Percentiles rank a stretch among this genome's conserved stretches.
Evolutionary conservation across 2,797 vertebrate genomes (phyloP).

Genomic region (Phoeniculus purpureus): DNA sequence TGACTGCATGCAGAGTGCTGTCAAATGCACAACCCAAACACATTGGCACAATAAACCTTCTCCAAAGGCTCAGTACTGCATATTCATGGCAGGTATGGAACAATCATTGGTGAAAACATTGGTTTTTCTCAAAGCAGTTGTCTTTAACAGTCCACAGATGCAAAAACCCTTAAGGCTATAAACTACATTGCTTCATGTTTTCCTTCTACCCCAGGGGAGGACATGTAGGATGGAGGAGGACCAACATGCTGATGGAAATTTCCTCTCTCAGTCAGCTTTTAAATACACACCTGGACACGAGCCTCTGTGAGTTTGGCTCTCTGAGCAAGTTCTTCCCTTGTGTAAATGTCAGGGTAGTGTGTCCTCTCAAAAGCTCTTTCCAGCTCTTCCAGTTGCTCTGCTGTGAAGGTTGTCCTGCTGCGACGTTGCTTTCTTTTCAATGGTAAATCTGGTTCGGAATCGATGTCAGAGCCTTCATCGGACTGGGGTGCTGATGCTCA

Average conservation of each 20-base stretch:
- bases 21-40: conserved; percentile 15
- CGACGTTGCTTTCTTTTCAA: conserved; percentile 94
- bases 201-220: not conserved
- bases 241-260: not conserved
- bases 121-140: not conserved
- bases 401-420: conserved; percentile 95
- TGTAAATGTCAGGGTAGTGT: conserved; percentile 97
- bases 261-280: not conserved
- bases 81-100: not conserved
- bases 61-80: not conserved
- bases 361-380: conserved; percentile 96
- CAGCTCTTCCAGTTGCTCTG: conserved; percentile 94
- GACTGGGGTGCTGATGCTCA: conserved; percentile 89
- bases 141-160: not conserved
- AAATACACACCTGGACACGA: conserved; percentile 87
- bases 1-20: not conserved
- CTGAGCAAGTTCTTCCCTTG: conserved; percentile 93
- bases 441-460: conserved; percentile 93
- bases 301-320: conserved; percentile 95
- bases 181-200: not conserved
- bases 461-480: conserved; percentile 94
- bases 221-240: not conserved
- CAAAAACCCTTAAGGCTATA: not conserved
- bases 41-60: not conserved
- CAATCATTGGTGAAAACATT: not conserved